phyloP scores from a whole-genome alignment of 2,888 invertebrate genomes.

The Oscheius sp. region DNA sequence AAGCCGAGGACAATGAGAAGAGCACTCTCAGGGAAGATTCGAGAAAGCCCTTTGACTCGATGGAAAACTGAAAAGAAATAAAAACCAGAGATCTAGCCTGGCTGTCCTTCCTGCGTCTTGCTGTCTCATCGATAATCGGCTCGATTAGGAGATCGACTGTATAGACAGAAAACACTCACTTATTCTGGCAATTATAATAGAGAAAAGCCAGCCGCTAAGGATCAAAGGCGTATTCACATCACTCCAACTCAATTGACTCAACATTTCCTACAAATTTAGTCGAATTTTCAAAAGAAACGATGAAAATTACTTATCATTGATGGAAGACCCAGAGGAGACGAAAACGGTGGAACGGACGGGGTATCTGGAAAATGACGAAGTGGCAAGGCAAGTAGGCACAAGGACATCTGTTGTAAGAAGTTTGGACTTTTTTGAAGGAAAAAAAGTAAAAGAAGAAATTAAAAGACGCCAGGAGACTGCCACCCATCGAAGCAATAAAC shows the following conservation, averaged over 20 bases:
- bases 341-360: too few species aligned
- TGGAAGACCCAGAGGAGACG: too few species aligned
- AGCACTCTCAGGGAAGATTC: conserved; percentile 57
- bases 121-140: not conserved
- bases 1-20: conserved; percentile 54
- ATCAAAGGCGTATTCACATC: conserved; percentile 61
- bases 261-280: too few species aligned
- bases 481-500: too few species aligned
- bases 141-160: not conserved
- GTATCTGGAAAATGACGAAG: too few species aligned
- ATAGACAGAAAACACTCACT: conserved; percentile 30
- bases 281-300: too few species aligned
- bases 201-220: conserved; percentile 55
- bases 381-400: too few species aligned
- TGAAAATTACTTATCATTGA: too few species aligned
- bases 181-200: conserved; percentile 52
- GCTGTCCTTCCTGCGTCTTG: not conserved
- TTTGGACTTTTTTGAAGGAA: too few species aligned
- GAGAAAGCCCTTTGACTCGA: conserved; percentile 34
- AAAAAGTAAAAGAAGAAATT: too few species aligned
- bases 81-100: not conserved
- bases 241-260: conserved; percentile 50
- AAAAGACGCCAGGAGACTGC: too few species aligned
- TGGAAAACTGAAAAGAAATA: conserved; percentile 46
- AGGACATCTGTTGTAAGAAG: too few species aligned